These are phyloP conservation scores for Cephalopholis sonnerati DNA, from an alignment of 2,113 vertebrate genomes.

Conservation along the genomic window DNA sequence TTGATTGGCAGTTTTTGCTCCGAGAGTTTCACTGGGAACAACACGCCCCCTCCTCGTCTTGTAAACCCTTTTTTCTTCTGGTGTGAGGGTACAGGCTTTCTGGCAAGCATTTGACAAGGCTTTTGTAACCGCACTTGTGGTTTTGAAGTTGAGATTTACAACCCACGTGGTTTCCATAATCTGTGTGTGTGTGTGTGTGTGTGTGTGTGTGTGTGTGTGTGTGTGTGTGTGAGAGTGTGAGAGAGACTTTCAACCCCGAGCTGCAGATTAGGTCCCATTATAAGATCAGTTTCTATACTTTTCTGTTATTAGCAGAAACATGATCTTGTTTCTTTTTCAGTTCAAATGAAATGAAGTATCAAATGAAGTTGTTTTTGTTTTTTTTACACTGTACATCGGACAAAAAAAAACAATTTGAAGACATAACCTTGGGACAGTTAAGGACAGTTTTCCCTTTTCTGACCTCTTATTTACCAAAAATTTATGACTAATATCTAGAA, in stretches of 20 bases:
- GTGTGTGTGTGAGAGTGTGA: too few species aligned
- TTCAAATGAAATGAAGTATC: too few species aligned
- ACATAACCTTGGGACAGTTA: too few species aligned
- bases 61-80: not conserved
- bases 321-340: not conserved
- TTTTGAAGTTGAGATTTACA: slow-evolving; percentile 53
- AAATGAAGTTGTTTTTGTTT: too few species aligned
- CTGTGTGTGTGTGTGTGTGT: slow-evolving; percentile 15
- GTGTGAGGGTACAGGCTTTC: not conserved
- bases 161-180: slow-evolving; percentile 58
- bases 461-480: too few species aligned
- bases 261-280: not conserved
- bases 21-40: slow-evolving; percentile 1
- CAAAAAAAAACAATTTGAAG: too few species aligned
- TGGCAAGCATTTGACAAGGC: not conserved
- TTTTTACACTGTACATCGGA: too few species aligned
- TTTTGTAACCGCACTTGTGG: slow-evolving; percentile 40
- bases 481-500: too few species aligned
- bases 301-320: not conserved
- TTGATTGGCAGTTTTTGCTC: not conserved
- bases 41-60: not conserved
- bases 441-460: too few species aligned
- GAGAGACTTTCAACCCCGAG: not conserved
- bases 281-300: not conserved
- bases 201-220: not conserved